Evolutionary conservation across 1,140 invertebrate genomes (phyloP), one percentile per base, ranked within the genome.

Genomic region (Drosophila repleta): DNA sequence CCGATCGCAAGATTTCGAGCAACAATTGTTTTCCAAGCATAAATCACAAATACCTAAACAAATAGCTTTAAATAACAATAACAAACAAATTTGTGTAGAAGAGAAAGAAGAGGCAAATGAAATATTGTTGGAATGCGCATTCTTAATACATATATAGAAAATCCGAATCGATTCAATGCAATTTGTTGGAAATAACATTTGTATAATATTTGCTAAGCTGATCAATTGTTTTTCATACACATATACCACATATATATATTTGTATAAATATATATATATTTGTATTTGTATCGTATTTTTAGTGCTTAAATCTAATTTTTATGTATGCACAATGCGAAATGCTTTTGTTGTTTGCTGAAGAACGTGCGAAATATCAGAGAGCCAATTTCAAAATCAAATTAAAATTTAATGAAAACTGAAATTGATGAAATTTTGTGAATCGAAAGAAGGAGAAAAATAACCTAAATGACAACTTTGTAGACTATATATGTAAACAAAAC

Each of bases 21-120:
- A 81, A 78, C 69, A 63, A 71, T 75, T 85, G 77, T 87, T 85
- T 85, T 85, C 81, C 81, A 87, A 65, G 68, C 70, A 69, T 72
- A 71, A 56, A 68, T 66, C 84, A 84, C 72, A 84, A 80, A 74
- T 67, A 80, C 63, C 43, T 83, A 79, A 84, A 85, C 82, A 88
- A 88, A 87, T 88, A 87, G 83, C 82, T 87, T 87, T 87, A 87
- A 85, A 74, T 60, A 84, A 72, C 66, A 74, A 74, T 72, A 72
- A 72, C 64, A 74, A 45, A 45, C 20, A 61, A 52, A 48, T 39
- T 17, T 1, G n/a, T 17, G 15, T 43, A 8, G 35, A 57, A 51
- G 6, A 68, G 58, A 60, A 45, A 29, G 7, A 60, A 68, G 57
- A 35, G 45, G 49, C 52, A 74, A 64, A 56, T 62, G 51, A 51